Conservation (phyloP, 2,113 vertebrate species). For the Thymallus thymallus region DNA sequence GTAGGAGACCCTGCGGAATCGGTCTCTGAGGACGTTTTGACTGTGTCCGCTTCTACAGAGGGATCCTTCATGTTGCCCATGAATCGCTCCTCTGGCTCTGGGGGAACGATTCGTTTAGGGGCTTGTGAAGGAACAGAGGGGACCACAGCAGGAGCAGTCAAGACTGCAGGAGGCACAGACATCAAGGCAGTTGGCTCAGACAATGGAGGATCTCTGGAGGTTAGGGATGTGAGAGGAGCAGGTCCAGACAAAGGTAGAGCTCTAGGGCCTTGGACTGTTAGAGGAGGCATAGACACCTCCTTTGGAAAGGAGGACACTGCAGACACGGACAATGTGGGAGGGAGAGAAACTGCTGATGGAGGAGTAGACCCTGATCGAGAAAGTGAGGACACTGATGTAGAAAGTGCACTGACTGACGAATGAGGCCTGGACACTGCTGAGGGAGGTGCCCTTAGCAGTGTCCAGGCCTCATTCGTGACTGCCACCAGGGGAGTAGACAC, state of each 20-base stretch:
- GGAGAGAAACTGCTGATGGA: slow-evolving; percentile 4
- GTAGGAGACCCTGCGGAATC: slow-evolving; percentile 31
- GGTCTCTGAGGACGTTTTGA: slow-evolving; percentile 17
- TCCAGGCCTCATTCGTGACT: no score
- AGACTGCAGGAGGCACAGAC: background rate
- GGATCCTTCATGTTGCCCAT: slow-evolving; percentile 22
- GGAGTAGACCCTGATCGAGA: background rate
- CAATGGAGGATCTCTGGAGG: slow-evolving; percentile 58
- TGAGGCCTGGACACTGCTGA: slow-evolving; percentile 16
- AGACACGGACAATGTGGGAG: slow-evolving; percentile 10
- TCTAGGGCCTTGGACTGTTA: slow-evolving; percentile 41
- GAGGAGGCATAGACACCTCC: slow-evolving; percentile 23
- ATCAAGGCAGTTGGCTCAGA: slow-evolving; percentile 11
- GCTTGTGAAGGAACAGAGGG: slow-evolving; percentile 17
- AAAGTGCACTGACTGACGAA: slow-evolving; percentile 21
- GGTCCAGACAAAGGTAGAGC: slow-evolving; percentile 1
- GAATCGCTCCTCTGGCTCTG: slow-evolving; percentile 7
- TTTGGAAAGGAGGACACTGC: slow-evolving; percentile 1
- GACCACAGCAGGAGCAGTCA: no score
- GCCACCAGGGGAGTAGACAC: slow-evolving; percentile 20
- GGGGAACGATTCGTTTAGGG: slow-evolving; percentile 30
- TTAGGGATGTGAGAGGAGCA: slow-evolving; percentile 32
- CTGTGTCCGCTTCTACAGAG: slow-evolving; percentile 7
- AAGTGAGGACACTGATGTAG: slow-evolving; percentile 29
- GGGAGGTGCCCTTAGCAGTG: no score